Evolutionary conservation across 2,113 vertebrate genomes (phyloP).

Genomic region (Misgurnus anguillicaudatus): DNA sequence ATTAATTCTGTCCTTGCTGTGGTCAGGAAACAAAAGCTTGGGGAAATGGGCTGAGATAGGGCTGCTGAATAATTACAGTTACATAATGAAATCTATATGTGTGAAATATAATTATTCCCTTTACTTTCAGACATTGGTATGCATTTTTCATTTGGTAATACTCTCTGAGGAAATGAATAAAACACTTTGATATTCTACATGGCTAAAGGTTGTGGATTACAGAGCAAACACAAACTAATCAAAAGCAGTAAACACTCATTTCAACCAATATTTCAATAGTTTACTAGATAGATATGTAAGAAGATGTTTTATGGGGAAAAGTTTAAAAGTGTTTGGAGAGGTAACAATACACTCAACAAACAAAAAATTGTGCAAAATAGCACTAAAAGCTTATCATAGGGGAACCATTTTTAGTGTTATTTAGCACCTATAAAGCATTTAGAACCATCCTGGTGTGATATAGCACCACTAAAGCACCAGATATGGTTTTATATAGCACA

Average conservation of each 20-base stretch:
- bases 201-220: background rate
- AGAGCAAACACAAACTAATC: background rate
- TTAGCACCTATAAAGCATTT: too few relatives aligned
- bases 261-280: background rate
- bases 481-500: too few relatives aligned
- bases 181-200: background rate
- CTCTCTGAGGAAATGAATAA: background rate
- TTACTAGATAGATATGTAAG: too few relatives aligned
- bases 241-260: background rate
- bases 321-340: too few relatives aligned
- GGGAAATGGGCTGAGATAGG: conserved; percentile 2
- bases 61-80: conserved; percentile 24
- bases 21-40: conserved; percentile 32
- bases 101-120: background rate
- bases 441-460: too few relatives aligned
- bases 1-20: conserved; percentile 57
- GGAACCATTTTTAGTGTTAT: too few relatives aligned
- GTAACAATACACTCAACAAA: too few relatives aligned
- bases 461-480: too few relatives aligned
- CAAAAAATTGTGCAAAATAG: too few relatives aligned
- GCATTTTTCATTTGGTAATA: background rate
- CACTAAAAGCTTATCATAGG: too few relatives aligned
- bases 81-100: conserved; percentile 25
- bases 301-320: too few relatives aligned
- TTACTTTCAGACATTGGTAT: background rate